These are phyloP conservation scores for Columba livia DNA, from an alignment of 2,113 vertebrate species.

Conservation along the genomic window DNA sequence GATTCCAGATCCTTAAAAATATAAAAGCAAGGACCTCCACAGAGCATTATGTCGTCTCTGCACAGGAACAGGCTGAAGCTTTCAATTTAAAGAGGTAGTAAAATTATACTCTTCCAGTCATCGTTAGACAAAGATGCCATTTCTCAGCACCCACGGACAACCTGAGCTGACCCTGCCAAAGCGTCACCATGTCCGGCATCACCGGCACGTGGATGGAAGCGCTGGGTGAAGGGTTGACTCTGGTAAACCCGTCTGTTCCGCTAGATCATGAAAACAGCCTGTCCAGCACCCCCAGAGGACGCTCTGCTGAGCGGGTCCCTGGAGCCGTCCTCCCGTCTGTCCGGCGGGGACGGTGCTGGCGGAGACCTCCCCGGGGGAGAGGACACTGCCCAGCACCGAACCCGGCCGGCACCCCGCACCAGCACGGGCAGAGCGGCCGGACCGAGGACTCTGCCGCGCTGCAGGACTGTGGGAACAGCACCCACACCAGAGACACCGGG, in stretches of 20 bases:
- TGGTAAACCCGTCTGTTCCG: too few relatives aligned
- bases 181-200: not conserved
- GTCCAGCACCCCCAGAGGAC: not conserved
- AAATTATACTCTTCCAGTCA: not conserved
- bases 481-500: too few relatives aligned
- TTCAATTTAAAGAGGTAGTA: not conserved
- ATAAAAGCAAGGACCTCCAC: not conserved
- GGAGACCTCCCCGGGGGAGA: not conserved
- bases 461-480: not conserved
- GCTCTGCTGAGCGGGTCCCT: not conserved
- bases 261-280: not conserved
- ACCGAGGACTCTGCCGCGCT: too few relatives aligned
- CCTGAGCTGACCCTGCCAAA: not conserved
- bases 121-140: not conserved
- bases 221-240: not conserved
- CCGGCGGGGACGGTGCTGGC: too few relatives aligned
- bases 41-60: not conserved
- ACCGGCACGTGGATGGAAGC: rapidly evolving
- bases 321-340: too few relatives aligned
- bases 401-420: too few relatives aligned
- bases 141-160: not conserved
- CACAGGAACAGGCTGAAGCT: rapidly evolving
- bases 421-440: too few relatives aligned
- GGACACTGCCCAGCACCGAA: rapidly evolving
- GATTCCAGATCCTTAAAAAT: not conserved